Conservation (phyloP, 2,113 vertebrate genomes). For the Apteryx mantelli region DNA sequence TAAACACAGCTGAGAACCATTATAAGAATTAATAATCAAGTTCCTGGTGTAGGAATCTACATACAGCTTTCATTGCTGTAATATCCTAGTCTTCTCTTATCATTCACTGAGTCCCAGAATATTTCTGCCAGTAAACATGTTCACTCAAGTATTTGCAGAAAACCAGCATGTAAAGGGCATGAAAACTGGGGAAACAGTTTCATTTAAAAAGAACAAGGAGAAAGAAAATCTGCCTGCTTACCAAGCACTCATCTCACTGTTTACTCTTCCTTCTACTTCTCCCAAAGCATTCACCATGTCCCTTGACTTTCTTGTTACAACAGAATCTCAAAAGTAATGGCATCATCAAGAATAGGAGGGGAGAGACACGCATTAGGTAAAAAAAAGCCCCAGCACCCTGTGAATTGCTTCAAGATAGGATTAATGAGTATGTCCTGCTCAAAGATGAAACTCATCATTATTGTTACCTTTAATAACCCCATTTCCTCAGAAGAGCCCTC, state of each 20-base stretch:
- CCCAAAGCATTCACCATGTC: background rate
- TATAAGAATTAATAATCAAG: conserved; percentile 59
- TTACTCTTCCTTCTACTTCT: background rate
- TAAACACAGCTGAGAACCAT: conserved; percentile 66
- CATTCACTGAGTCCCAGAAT: background rate
- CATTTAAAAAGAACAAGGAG: background rate
- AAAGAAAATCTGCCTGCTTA: background rate
- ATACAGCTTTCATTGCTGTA: conserved; percentile 32
- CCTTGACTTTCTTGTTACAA: background rate
- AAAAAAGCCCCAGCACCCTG: background rate
- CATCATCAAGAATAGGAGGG: background rate
- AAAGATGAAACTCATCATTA: background rate
- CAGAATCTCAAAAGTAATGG: background rate
- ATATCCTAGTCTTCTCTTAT: conserved; percentile 22
- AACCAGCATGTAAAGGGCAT: background rate
- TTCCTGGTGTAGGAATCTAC: conserved; percentile 56
- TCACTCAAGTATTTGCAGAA: conserved; percentile 32
- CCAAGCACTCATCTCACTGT: background rate
- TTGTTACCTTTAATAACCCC: conserved; percentile 27
- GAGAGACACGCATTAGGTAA: background rate
- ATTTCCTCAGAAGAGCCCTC: background rate
- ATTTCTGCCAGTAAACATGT: conserved; percentile 49
- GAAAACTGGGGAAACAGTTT: background rate
- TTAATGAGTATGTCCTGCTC: background rate
- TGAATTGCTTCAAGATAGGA: background rate